Evolutionary conservation across 2,113 vertebrate genomes (phyloP), one percentile per base, ranked within the genome.

Genomic region (Alethe castanea): DNA sequence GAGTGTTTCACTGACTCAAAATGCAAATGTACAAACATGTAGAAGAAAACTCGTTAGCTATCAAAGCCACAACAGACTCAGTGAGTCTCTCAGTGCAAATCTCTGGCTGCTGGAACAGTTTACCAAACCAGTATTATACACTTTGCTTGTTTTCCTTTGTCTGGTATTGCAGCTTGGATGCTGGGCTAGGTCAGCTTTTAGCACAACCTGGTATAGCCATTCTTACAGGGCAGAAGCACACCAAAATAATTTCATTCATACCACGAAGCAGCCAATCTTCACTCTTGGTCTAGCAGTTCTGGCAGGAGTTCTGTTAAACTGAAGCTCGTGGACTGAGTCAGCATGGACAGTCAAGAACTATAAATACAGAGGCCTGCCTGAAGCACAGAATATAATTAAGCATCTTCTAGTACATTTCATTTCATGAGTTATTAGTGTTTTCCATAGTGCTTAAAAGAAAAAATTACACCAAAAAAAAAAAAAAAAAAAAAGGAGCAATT

Each of bases 251-350:
- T 91, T 92, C 31, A 87, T 65, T 89, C 57, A 72, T 85, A 84
- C 40, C 53, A 89, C 0, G 0, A 92, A 82, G 50, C 44, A 85
- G 57, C 61, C 84, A 69, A 40, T 91, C 53, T 53, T 95, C 59
- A 59, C 57, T 79, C 53, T 70, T 50, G 24, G 61, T 79, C 53
- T 81, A 84, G 59, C 40, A 88, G 26, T 74, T 91, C 59, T 92
- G 87, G 91, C 78, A 97, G 38, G 38, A 88, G 78, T 92, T 94
- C 89, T 95, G 81, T 88, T 85, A 95, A 94, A 94, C 13, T 76
- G 70, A 88, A 79, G 70, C 62, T 82, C 0, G 0, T 76, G 66
- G 74, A 93, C 71, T 88, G 87, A 94, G 74, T 95, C 91, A 95
- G 84, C 57, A 94, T 0, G 10, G 47, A 87, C 40, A 90, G 74